These are phyloP conservation scores for Drosophila subpulchrella DNA, from an alignment of 1,140 invertebrate genomes.

Conservation along the genomic window DNA sequence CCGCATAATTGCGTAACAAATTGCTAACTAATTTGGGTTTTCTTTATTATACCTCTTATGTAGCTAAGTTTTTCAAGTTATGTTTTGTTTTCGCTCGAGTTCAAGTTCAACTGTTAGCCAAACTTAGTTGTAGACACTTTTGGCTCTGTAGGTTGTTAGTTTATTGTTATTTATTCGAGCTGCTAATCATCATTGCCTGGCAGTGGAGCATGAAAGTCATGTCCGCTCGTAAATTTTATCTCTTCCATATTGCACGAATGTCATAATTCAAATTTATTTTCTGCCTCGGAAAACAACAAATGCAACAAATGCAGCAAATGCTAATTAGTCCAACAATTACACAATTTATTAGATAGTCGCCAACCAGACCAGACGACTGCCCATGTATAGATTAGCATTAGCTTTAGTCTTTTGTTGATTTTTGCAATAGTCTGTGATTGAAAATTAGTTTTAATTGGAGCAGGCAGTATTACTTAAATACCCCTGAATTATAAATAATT, in stretches of 20 bases:
- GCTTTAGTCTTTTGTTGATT: constrained; percentile 28
- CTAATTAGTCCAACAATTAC: constrained; percentile 77
- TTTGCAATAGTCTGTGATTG: constrained; percentile 48
- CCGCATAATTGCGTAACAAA: constrained; percentile 78
- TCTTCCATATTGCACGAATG: constrained; percentile 67
- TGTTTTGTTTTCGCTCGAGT: constrained; percentile 38
- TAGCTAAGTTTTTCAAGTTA: constrained; percentile 20
- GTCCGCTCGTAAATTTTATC: constrained; percentile 73
- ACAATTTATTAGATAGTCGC: constrained; percentile 76
- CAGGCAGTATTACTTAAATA: constrained; percentile 25
- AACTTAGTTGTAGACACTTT: constrained; percentile 39
- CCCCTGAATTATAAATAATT: constrained; percentile 9
- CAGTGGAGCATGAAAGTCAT: constrained; percentile 80
- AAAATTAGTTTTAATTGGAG: constrained; percentile 72
- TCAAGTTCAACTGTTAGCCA: constrained; percentile 48
- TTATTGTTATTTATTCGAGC: constrained; percentile 52
- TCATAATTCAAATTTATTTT: constrained; percentile 61
- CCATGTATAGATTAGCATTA: constrained; percentile 41
- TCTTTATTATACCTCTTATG: constrained; percentile 20
- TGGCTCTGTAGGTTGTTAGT: constrained; percentile 3
- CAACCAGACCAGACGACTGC: constrained; percentile 48
- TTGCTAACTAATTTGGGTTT: constrained; percentile 70
- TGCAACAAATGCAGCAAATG: constrained; percentile 57
- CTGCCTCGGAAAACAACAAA: constrained; percentile 10
- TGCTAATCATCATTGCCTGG: constrained; percentile 63